These are phyloP conservation scores for Himalopsyche tibetana DNA, from an alignment of 2,888 invertebrate genomes.

Conservation along the genomic window DNA sequence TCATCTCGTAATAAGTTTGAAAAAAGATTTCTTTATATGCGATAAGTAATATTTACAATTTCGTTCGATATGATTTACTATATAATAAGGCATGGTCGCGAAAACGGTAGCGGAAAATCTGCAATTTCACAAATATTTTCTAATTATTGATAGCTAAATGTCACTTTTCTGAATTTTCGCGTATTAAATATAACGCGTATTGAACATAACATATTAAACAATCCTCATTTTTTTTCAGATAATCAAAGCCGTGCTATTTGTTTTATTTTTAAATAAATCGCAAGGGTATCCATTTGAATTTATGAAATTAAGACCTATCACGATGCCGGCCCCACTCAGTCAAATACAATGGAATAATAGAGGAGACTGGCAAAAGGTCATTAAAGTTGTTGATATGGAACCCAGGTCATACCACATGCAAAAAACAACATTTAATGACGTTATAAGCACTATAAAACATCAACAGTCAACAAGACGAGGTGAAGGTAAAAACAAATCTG, in stretches of 20 bases:
- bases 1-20: too few relatives aligned
- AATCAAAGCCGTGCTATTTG: neutral
- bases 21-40: too few relatives aligned
- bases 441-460: constrained; percentile 6
- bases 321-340: constrained; percentile 50
- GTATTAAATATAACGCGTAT: too few relatives aligned
- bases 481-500: neutral
- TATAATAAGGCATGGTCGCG: too few relatives aligned
- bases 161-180: too few relatives aligned
- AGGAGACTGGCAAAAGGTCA: constrained; percentile 46
- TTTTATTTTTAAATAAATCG: neutral
- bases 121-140: too few relatives aligned
- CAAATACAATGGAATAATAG: constrained; percentile 53
- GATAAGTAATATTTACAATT: too few relatives aligned
- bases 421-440: constrained; percentile 44
- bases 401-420: constrained; percentile 54
- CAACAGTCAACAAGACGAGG: neutral
- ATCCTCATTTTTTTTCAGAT: constrained; percentile 18
- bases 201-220: neutral
- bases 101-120: too few relatives aligned
- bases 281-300: constrained; percentile 44
- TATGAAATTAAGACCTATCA: constrained; percentile 23
- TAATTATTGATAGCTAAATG: too few relatives aligned
- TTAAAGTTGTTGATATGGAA: constrained; percentile 44
- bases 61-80: too few relatives aligned